Evolutionary conservation across 2,888 invertebrate species (phyloP), one percentile per base, ranked within the genome.

Genomic region (Cataglyphis livida): DNA sequence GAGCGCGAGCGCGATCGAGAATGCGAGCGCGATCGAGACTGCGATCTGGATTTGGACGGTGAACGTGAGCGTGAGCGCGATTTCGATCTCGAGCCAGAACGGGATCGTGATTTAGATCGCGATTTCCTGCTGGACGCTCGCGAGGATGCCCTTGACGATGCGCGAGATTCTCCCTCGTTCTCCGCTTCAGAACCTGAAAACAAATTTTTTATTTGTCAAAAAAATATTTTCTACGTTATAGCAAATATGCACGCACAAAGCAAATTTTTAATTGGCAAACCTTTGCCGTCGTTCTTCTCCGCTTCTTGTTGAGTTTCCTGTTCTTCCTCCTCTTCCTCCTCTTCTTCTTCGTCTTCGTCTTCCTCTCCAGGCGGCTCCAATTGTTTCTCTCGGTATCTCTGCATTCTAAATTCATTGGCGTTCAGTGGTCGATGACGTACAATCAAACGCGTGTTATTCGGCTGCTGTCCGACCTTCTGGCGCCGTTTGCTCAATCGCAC

Each of bases 401-500:
- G 98, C 96, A 98, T 98, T 85, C 97, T 96, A 93, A 97, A 97
- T 94, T 99, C 99, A 64, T 96, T 95, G 0, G 97, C 97, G 93
- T 97, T 97, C 90, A 99, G 96, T 6, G 98, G 97, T 57, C 99
- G 96, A 94, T 99, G 99, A 73, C 98, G 97, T 3, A 99, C 99
- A 57, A 99, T 97, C 61, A 99, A 95, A 71, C 98, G 95, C 0
- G 98, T 98, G 90, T 98, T 97, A 65, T 96, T 97, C 86, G 96
- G 97, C 84, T 95, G 96, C 85, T 96, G 96, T 1, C 97, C 97
- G 81, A 95, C 95, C 90, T 97, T 97, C 68, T 98, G 98, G 73
- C 99, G 96, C 18, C 99, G 96, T 95, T 99, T 99, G 89, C 98
- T 99, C 83, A 99, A 95, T 5, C 99, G 97, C 83, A 99, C 99